Base-by-base conservation (phyloP, 2,797 vertebrate species). In the Gallirallus australis region DNA sequence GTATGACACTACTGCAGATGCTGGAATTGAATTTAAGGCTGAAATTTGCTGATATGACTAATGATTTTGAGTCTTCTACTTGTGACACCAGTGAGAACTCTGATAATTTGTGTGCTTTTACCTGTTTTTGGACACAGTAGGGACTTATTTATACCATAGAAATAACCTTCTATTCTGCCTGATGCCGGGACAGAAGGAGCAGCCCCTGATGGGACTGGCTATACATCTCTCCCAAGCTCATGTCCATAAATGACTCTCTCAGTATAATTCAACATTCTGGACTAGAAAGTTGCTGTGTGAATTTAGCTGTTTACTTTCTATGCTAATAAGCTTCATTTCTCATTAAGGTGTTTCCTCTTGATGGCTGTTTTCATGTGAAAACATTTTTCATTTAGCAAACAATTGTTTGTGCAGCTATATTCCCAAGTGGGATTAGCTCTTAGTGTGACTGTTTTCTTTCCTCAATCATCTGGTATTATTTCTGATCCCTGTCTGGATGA, bases 381-480 rank as follows among this genome's bases (percentile, higher is more conserved):
- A 73, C n/a, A 27, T 53, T 79, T 72, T 89, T 89, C 23, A 45
- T 93, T 94, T 61, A 90, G 56, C 68, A 96, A 94, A 95, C 81
- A 82, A 75, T 93, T 90, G 45, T 90, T 95, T 96, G 78, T 6
- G 50, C 68, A 78, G 72, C 42, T 90, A 70, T 82, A 61, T 28
- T 95, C 94, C 72, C 68, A 24, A 84, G 18, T 59, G 71, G 27
- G 71, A 90, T 96, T 90, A 94, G 27, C 64, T 89, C 23, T 93
- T 71, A 47, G 33, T 47, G 66, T 61, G 83, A 87, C 65, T 85
- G 45, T 37, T 96, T 89, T 83, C 81, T 89, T 90, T 90, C 50
- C 59, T 93, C 73, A 79, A 0, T 96, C 85, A 93, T 84, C 56
- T 71, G 73, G 80, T 93, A 71, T 90, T 91, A 84, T 90, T 97